A percentile compares a stretch with the other conserved stretches of the same genome.
phyloP scores from a whole-genome alignment of 2,797 vertebrate species.

The Tadarida brasiliensis region DNA sequence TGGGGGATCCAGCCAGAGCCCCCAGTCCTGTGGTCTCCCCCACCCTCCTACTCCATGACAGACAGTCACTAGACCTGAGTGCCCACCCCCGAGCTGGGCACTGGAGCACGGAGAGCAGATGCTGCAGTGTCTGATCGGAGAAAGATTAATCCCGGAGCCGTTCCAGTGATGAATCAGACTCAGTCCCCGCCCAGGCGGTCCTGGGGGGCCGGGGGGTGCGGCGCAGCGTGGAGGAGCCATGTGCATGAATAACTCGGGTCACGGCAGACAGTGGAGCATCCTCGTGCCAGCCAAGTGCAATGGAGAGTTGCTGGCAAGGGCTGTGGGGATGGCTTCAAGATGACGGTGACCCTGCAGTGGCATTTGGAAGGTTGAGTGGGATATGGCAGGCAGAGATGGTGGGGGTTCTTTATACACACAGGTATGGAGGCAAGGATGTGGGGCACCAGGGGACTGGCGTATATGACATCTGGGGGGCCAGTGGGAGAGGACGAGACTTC shows the following conservation, averaged over 20 bases:
- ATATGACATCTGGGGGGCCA: not conserved
- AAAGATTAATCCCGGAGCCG: not conserved
- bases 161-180: not conserved
- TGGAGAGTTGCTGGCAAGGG: not conserved
- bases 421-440: not conserved
- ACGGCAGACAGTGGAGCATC: not conserved
- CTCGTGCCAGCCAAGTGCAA: not conserved
- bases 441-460: not conserved
- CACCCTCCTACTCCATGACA: not conserved
- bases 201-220: not conserved
- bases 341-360: not conserved
- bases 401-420: not conserved
- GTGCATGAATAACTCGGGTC: not conserved
- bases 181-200: not conserved
- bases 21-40: not conserved
- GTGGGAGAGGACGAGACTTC: not conserved
- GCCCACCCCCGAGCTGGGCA: not conserved
- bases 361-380: not conserved
- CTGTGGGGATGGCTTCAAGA: not conserved
- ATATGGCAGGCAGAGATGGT: not conserved
- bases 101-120: not conserved
- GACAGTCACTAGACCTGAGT: not conserved
- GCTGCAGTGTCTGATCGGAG: not conserved
- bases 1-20: not conserved
- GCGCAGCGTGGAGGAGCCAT: fast-evolving